phyloP scores from a whole-genome alignment of 2,113 vertebrate species.

The Chaetops frenatus region DNA sequence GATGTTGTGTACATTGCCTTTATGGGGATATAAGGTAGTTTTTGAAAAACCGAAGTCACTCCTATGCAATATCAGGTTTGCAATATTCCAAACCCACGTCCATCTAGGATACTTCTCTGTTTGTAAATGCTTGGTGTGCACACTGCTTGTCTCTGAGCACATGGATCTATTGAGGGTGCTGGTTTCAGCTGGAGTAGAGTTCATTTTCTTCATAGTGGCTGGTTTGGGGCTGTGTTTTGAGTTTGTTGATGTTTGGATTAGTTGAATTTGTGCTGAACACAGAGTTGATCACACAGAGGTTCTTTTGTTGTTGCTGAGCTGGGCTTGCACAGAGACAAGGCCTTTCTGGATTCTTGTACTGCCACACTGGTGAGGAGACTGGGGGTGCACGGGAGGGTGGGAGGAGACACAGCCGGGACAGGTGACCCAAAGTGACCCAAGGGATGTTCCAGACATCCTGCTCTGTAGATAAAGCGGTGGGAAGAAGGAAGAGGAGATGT shows the following conservation, averaged over 20 bases:
- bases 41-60: accelerated
- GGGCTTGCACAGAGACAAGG: neutral
- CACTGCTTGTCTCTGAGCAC: neutral
- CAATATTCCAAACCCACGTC: neutral
- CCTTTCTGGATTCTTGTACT: neutral
- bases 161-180: neutral
- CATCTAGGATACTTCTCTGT: neutral
- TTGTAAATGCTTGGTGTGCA: neutral
- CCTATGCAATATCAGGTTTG: neutral
- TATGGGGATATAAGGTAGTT: neutral
- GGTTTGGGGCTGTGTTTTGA: neutral
- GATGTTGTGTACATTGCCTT: accelerated
- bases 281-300: neutral
- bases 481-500: no score
- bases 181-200: neutral
- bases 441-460: neutral
- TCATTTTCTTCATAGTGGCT: neutral
- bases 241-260: neutral
- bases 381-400: neutral
- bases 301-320: neutral
- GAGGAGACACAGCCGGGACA: neutral
- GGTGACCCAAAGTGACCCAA: neutral
- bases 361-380: accelerated
- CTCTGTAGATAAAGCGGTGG: no score
- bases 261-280: neutral